Evolutionary conservation across 2,797 vertebrate genomes (phyloP).

Genomic region (Lutra lutra): DNA sequence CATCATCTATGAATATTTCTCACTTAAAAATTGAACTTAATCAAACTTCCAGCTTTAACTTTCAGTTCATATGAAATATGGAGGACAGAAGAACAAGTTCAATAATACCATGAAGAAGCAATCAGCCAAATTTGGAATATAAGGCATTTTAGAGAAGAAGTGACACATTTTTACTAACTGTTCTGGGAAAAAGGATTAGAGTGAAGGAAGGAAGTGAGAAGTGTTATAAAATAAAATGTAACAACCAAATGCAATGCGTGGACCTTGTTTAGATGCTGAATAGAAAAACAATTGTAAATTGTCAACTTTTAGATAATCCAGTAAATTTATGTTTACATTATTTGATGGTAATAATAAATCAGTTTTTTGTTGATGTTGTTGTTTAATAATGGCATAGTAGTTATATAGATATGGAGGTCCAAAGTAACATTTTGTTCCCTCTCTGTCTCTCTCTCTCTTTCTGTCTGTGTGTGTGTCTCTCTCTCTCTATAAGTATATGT

Average conservation of each 20-base stretch:
- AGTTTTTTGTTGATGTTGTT: not conserved
- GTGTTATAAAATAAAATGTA: not conserved
- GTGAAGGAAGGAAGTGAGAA: not conserved
- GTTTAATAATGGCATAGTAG: not conserved
- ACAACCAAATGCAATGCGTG: not conserved
- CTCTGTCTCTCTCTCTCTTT: no score
- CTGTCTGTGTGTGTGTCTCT: not conserved
- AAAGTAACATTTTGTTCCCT: no score
- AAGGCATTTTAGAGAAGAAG: not conserved
- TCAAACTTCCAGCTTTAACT: not conserved
- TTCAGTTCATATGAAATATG: not conserved
- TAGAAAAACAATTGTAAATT: not conserved
- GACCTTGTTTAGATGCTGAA: not conserved
- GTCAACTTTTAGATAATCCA: not conserved
- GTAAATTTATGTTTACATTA: not conserved
- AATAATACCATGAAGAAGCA: not conserved
- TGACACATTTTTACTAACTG: not conserved
- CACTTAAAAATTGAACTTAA: not conserved
- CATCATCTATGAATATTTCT: not conserved
- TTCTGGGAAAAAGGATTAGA: not conserved
- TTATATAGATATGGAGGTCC: not conserved
- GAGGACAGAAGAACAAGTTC: not conserved
- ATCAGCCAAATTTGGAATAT: not conserved
- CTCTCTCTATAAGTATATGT: not conserved
- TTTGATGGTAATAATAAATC: not conserved